Evolutionary conservation across 2,113 vertebrate genomes (phyloP).

Genomic region (Marmota flaviventris): DNA sequence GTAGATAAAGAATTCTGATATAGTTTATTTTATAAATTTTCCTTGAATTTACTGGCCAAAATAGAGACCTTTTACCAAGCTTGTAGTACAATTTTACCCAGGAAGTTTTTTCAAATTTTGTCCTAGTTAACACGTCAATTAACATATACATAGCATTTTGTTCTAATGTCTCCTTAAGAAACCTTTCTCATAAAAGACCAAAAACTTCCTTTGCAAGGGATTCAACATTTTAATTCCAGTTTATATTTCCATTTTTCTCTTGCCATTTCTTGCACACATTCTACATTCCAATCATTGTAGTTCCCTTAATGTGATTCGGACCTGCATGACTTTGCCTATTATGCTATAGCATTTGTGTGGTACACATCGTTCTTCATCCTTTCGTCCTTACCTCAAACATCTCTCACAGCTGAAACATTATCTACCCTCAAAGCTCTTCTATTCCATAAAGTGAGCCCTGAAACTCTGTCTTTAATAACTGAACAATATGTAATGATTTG

Average conservation of each 20-base stretch:
- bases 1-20: conserved; percentile 49
- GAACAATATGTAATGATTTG: conserved; percentile 10
- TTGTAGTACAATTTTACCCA: neutral
- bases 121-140: conserved; percentile 5
- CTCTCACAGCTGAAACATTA: conserved; percentile 30
- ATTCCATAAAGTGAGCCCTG: neutral
- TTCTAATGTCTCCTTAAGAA: neutral
- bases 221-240: conserved; percentile 19
- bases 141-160: neutral
- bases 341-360: neutral
- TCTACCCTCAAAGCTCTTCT: conserved; percentile 2
- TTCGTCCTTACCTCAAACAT: neutral
- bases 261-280: neutral
- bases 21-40: conserved; percentile 29
- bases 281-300: neutral
- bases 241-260: conserved; percentile 11
- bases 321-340: neutral
- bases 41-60: conserved; percentile 57
- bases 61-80: conserved; percentile 24
- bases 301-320: neutral
- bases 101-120: neutral
- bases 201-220: neutral
- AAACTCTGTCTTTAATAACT: neutral
- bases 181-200: neutral
- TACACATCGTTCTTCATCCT: neutral